Base-by-base conservation (phyloP, 2,888 invertebrate species). In the Chironomus riparius region DNA sequence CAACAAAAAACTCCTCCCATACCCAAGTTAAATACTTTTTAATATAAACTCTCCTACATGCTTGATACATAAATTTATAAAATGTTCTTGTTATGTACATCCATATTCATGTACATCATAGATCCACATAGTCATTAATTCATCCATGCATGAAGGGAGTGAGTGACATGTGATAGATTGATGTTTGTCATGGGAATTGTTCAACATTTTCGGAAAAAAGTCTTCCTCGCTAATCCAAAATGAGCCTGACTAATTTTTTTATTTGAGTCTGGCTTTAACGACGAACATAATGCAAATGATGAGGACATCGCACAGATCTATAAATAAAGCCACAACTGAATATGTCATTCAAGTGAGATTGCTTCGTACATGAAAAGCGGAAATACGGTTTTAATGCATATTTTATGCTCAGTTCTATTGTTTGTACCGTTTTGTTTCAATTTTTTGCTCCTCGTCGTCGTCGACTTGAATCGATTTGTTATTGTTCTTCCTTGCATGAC, bases 341-440 rank as follows among this genome's bases (percentile, higher is more conserved):
- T 13, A 12, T 65, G 65, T 24, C 21, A 65, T 21, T 65, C 21
- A 22, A 18, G 21, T 65, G 65, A 13, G 65, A 22, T 24, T 65
- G 65, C 7, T 65, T 65, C 18, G 18, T 65, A 24, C 12, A 65
- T 65, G 65, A 12, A 56, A 56, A 38, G 28, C 6, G 12, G 10
- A 48, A 68, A 68, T 61, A 68, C 5, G 68, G 62, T 22, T 74
- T 72, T 74, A 74, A 74, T 74, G 68, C 28, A 74, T 68, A 47
- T 74, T 74, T 74, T 47, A 68, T 74, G 74, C 38, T 68, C 65
- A 74, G 47, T 38, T 47, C 68, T 47, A 65, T 48, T 68, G 68
- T 68, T 68, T 47, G 74, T 74, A 47, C 6, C 74, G 68, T 65
- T 68, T 28, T 50, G 50, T 61, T 15, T 38, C 68, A 15, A 18